These are phyloP conservation scores for Schizaphis graminum DNA, from an alignment of 2,888 invertebrate species.

Conservation along the genomic window DNA sequence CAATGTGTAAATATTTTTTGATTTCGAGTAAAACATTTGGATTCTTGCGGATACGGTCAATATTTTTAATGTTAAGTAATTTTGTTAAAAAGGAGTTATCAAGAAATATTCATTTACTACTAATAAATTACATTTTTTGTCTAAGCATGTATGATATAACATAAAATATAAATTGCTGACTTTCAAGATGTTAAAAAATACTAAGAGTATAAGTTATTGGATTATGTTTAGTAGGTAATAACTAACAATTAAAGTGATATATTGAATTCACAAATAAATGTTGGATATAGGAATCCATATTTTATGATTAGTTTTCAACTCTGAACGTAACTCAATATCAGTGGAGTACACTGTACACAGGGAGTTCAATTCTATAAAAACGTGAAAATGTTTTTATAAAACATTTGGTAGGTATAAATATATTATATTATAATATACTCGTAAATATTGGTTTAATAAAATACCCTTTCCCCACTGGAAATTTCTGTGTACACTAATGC, in stretches of 20 bases:
- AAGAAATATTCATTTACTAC: background rate
- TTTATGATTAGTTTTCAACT: background rate
- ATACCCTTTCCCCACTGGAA: background rate
- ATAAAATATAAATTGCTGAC: background rate
- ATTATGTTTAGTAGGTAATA: background rate
- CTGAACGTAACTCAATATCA: background rate
- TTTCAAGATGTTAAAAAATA: background rate
- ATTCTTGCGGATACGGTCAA: background rate
- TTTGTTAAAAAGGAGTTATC: background rate
- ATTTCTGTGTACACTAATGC: background rate
- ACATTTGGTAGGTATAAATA: background rate
- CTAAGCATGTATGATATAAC: background rate
- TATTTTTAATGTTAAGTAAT: background rate
- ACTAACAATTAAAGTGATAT: background rate
- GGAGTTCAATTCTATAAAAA: background rate
- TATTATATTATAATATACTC: background rate
- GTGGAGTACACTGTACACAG: background rate
- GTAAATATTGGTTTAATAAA: background rate
- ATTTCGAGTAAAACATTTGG: background rate
- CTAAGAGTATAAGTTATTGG: background rate
- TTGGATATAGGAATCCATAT: background rate
- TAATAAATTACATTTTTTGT: background rate
- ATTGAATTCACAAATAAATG: background rate
- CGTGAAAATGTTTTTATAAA: background rate
- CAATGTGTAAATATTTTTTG: background rate